A percentile compares a stretch with the other conserved stretches of the same genome.
These are phyloP conservation scores for Lithophane leautieri DNA, from an alignment of 2,888 invertebrate species.

Conservation along the genomic window DNA sequence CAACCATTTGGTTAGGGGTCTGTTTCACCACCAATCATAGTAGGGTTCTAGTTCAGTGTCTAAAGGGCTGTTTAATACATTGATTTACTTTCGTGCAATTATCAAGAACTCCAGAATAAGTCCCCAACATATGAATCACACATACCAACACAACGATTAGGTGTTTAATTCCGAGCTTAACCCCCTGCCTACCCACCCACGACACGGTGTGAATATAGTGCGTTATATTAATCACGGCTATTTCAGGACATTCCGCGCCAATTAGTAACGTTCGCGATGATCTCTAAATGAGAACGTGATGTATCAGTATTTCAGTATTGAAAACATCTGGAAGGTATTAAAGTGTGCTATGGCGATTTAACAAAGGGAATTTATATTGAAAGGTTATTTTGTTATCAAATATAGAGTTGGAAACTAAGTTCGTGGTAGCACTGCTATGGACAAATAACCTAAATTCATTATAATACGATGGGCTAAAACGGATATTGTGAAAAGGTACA, in stretches of 20 bases:
- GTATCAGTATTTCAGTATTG: constrained; percentile 25
- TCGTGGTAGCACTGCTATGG: no score
- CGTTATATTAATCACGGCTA: constrained; percentile 62
- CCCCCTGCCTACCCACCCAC: constrained; percentile 37
- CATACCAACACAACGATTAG: constrained; percentile 53
- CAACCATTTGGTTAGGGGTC: neutral
- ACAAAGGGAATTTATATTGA: constrained; percentile 11
- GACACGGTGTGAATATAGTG: constrained; percentile 38
- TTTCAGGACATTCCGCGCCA: constrained; percentile 50
- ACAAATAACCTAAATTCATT: no score
- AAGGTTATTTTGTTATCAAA: constrained; percentile 14
- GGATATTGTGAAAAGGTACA: neutral
- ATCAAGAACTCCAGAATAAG: constrained; percentile 47
- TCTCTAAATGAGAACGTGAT: constrained; percentile 27
- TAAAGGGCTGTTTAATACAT: neutral
- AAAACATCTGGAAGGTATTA: constrained; percentile 42
- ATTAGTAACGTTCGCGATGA: constrained; percentile 47
- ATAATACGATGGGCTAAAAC: neutral
- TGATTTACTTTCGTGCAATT: neutral
- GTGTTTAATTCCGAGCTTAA: constrained; percentile 56
- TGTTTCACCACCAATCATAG: no score
- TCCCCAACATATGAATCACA: constrained; percentile 61
- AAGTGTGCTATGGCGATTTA: neutral
- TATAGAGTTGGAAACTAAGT: neutral
- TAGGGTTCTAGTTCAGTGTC: no score